Evolutionary conservation across 2,888 invertebrate species (phyloP).

Genomic region (Tupiocoris notatus): DNA sequence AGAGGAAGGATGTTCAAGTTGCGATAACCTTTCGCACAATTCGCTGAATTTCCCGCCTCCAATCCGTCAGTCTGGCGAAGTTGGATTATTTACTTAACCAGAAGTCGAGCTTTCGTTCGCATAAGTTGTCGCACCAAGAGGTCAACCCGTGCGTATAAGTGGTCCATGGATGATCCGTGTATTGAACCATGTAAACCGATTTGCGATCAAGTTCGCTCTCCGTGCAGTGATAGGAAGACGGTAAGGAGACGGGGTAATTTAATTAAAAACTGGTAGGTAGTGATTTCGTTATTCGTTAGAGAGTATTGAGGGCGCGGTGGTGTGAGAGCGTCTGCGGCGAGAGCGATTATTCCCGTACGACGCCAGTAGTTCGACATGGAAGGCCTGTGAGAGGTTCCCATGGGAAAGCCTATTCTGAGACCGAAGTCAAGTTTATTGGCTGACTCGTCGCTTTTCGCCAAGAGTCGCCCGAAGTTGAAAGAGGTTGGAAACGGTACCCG

Average conservation of each 20-base stretch:
- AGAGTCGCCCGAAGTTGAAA: neutral
- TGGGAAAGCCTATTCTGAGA: no score
- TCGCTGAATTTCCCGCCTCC: no score
- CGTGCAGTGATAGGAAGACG: neutral
- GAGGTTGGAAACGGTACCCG: neutral
- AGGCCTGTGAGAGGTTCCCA: neutral
- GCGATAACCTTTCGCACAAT: no score
- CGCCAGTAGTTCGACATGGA: neutral
- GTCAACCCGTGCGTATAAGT: no score
- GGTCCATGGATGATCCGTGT: neutral
- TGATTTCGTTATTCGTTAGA: neutral
- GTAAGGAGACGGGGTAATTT: neutral
- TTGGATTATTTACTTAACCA: no score
- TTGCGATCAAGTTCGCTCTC: neutral
- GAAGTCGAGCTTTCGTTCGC: no score
- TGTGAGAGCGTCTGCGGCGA: neutral
- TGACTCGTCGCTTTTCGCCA: neutral
- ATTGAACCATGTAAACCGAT: neutral
- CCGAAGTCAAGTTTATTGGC: neutral
- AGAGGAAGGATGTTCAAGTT: no score
- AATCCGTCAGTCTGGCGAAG: no score
- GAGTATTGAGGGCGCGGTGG: neutral
- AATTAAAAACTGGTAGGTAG: neutral
- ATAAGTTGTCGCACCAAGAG: no score
- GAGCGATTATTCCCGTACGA: neutral